phyloP scores from a whole-genome alignment of 2,113 vertebrate species.

The Syngnathus floridae region DNA sequence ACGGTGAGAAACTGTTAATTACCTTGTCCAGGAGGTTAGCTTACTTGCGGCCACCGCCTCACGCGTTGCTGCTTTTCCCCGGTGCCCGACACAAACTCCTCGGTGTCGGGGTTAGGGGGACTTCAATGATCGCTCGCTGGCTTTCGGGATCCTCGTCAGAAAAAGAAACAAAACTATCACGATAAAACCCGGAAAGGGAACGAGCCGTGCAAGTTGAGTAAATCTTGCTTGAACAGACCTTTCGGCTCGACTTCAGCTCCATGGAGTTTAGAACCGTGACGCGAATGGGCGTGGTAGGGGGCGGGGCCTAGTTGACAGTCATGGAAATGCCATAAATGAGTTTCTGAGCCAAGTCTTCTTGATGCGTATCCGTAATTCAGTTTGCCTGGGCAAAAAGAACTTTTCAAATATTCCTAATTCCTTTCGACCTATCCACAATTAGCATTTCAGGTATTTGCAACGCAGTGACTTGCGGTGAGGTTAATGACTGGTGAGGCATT shows the following conservation, averaged over 20 bases:
- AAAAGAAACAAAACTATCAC: background rate
- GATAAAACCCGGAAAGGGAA: background rate
- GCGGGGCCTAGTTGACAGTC: background rate
- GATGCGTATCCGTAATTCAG: too few species aligned
- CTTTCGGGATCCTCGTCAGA: background rate
- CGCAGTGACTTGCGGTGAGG: too few species aligned
- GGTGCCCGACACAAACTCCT: constrained; percentile 2
- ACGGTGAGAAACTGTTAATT: background rate
- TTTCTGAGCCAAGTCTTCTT: too few species aligned
- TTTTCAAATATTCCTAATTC: too few species aligned
- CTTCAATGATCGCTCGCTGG: background rate
- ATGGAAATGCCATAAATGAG: too few species aligned
- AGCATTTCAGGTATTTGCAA: too few species aligned
- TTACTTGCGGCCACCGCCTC: background rate
- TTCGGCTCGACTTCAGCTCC: background rate
- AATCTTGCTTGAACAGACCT: background rate
- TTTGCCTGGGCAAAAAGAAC: too few species aligned
- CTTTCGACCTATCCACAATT: too few species aligned
- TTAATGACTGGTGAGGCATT: too few species aligned
- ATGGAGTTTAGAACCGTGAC: background rate
- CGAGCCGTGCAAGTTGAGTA: background rate
- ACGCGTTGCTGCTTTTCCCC: background rate
- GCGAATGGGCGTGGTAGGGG: background rate
- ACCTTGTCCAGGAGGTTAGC: background rate
- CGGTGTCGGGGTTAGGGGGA: background rate